Base-by-base conservation (phyloP, 1,140 invertebrate species). In the Procambarus clarkii region DNA sequence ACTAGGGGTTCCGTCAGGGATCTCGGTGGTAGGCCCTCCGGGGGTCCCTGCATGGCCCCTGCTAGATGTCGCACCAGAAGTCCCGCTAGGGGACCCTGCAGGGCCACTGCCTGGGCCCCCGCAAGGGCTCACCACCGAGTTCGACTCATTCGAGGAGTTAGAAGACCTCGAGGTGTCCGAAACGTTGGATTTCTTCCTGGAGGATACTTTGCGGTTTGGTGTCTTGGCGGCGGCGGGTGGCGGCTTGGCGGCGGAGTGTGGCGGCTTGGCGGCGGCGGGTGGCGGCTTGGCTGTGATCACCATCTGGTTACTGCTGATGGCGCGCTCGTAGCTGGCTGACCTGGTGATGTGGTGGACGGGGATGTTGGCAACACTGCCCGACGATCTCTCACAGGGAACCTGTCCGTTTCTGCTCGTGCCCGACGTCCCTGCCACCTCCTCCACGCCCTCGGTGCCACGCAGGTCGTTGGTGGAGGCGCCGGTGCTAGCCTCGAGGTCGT, bases 151-250 rank as follows among this genome's bases (percentile, higher is more conserved):
- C 15, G 82, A 85, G 34, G 82, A 74, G 18, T 46, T 85, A 45
- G 82, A 85, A 7, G 82, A 85, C 44, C 82, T 69, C 64, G 82
- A 85, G 24, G 46, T 46, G 82, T 85, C 82, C 64, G 82, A 85
- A 8, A 85, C 82, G 60, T 85, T 85, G 21, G 82, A 85, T 34
- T 85, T 85, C 64, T 85, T 85, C 64, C 82, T 85, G 60, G 82
- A 58, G 0, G 69, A 34, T 34, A 34, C 7, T 74, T 74, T 74
- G 8, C 69, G 24, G 3, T n/a, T 34, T 74, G 18, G 15, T 54
- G 54, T 54, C 48, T 18, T 54, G 15, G 21, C 8, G n/a, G n/a
- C 5, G 69, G 69, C 13, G 79, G 77, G 48, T 15, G 77, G 77
- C 34, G 44, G 46, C 44, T 5, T 74, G 69, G 69, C 34, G 64